Base-by-base conservation (phyloP, 2,888 invertebrate species). In the Pristionchus arcanus region DNA sequence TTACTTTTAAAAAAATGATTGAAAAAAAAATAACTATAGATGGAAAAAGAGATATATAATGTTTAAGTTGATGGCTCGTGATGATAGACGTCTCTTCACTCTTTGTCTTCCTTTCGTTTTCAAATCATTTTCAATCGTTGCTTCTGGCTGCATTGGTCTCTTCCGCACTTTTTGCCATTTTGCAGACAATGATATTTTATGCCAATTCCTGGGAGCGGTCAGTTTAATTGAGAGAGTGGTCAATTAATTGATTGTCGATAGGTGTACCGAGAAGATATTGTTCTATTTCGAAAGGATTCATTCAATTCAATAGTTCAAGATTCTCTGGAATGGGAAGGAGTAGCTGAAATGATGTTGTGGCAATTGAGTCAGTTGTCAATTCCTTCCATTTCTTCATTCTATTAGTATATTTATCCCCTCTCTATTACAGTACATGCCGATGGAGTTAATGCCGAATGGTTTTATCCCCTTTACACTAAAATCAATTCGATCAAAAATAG, bases 391-490 rank as follows among this genome's bases (percentile, higher is more conserved):
- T 28, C 1, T 28, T 5, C 71, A 16, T 71, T 31, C n/a, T 55
- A 15, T 2, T n/a, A 42, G 9, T 42, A 42, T 49, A 49, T 59
- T 25, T 59, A 59, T 2, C 7, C 59, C 59, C 2, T 0, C 9
- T 49, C 25, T 25, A 42, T 81, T 81, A 13, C 15, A 89, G 89
- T 63, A 13, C 25, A 28, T 21, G 89, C 59, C 16, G 89, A 89
- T 63, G 89, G 89, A 89, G 81, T 89, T 15, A 89, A 28, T 59
- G 89, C 89, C n/a, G 89, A 89, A 31, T 89, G 89, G 89, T 55
- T 89, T 15, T 89, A 89, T 81, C 89, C 89, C 19, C 42, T 77
- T 7, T 89, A 81, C 81, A 81, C 59, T 9, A 34, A 53, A 19
- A 53, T 89, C 25, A 71, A 68, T 28, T 68, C 71, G 5, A 71